These are phyloP conservation scores for Corythucha ciliata DNA, from an alignment of 2,888 invertebrate genomes.

Conservation along the genomic window DNA sequence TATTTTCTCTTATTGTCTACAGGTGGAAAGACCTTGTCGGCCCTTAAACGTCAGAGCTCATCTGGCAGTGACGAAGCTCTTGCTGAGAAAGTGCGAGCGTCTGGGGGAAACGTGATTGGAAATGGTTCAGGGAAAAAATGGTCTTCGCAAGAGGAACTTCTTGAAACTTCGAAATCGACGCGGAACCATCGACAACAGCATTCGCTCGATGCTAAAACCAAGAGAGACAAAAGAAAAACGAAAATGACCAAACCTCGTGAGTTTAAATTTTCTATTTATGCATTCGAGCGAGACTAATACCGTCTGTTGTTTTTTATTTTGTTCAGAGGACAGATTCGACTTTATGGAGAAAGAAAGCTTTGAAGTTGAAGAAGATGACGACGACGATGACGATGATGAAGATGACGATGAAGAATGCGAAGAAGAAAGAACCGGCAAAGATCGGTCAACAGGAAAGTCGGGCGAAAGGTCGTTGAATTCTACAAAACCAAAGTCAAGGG, in stretches of 20 bases:
- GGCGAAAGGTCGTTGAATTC: conserved; percentile 6
- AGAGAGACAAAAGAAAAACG: conserved; percentile 38
- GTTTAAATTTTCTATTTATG: too few species aligned
- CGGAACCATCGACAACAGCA: too few species aligned
- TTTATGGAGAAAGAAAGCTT: too few species aligned
- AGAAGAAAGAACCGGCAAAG: background rate
- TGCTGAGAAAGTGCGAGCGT: conserved; percentile 28
- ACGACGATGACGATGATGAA: conserved; percentile 43
- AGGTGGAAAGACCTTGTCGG: conserved; percentile 19
- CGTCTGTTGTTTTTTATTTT: too few species aligned
- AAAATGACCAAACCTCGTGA: conserved; percentile 11
- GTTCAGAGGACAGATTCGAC: too few species aligned
- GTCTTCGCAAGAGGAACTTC: conserved; percentile 40
- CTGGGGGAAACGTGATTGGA: too few species aligned
- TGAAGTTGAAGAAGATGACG: conserved; percentile 42
- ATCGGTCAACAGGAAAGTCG: background rate
- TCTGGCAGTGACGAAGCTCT: conserved; percentile 47
- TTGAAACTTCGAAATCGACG: conserved; percentile 19
- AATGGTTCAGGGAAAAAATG: conserved; percentile 25
- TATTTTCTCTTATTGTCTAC: background rate
- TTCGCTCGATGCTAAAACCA: too few species aligned
- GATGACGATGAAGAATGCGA: conserved; percentile 39
- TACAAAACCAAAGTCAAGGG: conserved; percentile 44
- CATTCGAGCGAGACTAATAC: too few species aligned
- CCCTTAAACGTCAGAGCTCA: conserved; percentile 47